Base-by-base conservation (phyloP, 2,888 invertebrate species). In the Pyralis farinalis region DNA sequence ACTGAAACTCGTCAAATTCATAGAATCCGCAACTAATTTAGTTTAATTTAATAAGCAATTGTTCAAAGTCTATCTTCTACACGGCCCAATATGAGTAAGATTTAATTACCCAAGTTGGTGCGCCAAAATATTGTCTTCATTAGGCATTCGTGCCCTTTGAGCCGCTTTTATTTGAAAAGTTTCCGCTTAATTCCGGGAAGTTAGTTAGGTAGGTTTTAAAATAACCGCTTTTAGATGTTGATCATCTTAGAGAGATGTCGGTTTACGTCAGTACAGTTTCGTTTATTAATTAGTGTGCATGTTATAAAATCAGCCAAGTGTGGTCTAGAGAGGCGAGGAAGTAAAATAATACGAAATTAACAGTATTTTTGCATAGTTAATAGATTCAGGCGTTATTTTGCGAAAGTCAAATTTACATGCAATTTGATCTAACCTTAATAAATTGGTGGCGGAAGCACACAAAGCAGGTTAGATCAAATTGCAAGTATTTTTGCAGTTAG, bases 81-180 rank as follows among this genome's bases (percentile, higher is more conserved):
- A 58, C 48, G 43, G 12, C 12, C 12, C 20, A 20, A 64, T 73
- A 78, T 78, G 74, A 74, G 56, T 63, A 60, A 68, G 68, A 82
- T 79, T 83, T 81, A 81, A 84, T 83, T 79, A 83, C 62, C 47
- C 51, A 74, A 84, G 71, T 84, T 75, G 51, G 51, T 61, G 16
- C n/a, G 16, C 58, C 71, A 71, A 79, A 83, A 82, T 83, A 83
- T 82, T 80, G 79, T 84, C 80, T 85, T 85, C 83, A 82, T 84
- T 80, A 83, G 75, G 73, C 62, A 51, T 59, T 47, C 43, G 53
- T 59, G 70, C 71, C 78, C 79, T 81, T 78, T 78, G 81, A 77
- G 68, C 59, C 65, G 72, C 73, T 81, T 85, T 85, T 81, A 87
- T 85, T 85, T 68, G 84, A 84, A 84, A 87, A 87, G 76, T 86